Evolutionary conservation across 2,797 vertebrate species (phyloP), one percentile per base, ranked within the genome.

Genomic region (Mareca penelope): DNA sequence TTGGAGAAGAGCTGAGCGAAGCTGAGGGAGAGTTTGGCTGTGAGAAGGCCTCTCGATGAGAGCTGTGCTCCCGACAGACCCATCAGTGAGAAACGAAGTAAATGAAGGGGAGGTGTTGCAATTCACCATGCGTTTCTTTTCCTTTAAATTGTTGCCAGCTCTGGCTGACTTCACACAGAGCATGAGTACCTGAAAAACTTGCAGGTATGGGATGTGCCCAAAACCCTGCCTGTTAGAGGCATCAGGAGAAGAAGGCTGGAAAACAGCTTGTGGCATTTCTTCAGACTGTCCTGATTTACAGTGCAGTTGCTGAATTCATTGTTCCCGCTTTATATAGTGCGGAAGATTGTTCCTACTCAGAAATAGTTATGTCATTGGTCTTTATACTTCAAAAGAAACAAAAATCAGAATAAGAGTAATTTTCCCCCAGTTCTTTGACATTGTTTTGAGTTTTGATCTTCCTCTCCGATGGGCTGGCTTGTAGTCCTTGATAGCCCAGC

Each of bases 141-240:
- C 33, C 33, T 9, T 53, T 8, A 5, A 21, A 0, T 11, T 12
- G 50, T 50, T 24, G 44, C 15, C 59, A 13, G 56, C 37, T 24
- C 35, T 12, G 26, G 6, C 26, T 24, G 76, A 16, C 39, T 12
- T 15, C 44, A 3, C 22, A 2, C 33, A 3, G 18, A 16, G 29
- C 40, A 22, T 0, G 9, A 28, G 26, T 2, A 2, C 22, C 37
- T 3, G 18, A 26, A 16, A 4, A 1, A 10, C 56, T 7, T 3
- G 2, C 50, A 35, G 50, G n/a, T 42, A 18, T 7, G 29, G 52
- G n/a, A 39, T 2, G 3, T 8, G 17, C 26, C 6, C 1, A 24
- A 7, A 6, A 33, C 2, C 4, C 60, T 67, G 70, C 50, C 8
- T 5, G 13, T 21, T 21, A 10, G 24, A 65, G 57, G n/a, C 57